These are phyloP conservation scores for Telmatochromis sp. DNA, from an alignment of 2,113 vertebrate genomes.

Conservation along the genomic window DNA sequence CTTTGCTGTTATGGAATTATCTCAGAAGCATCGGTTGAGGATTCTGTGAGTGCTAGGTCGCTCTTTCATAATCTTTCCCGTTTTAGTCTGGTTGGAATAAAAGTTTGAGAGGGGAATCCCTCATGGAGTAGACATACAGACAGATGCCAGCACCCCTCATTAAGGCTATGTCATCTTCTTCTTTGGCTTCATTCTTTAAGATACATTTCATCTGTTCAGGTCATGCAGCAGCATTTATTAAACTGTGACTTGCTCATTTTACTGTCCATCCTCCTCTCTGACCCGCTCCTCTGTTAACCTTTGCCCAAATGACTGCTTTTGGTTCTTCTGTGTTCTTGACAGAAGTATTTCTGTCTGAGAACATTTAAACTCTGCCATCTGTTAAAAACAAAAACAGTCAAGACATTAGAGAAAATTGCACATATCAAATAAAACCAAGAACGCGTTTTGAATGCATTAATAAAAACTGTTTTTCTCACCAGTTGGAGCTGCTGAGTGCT, in stretches of 20 bases:
- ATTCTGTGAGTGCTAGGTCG: not conserved
- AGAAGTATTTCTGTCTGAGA: not conserved
- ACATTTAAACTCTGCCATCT: constrained; percentile 58
- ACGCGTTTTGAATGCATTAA: not conserved
- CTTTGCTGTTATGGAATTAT: not conserved
- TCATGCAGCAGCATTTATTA: not conserved
- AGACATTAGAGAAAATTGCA: not conserved
- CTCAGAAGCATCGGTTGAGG: not conserved
- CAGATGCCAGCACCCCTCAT: not conserved
- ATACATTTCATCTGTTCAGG: not conserved
- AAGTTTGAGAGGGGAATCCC: not conserved
- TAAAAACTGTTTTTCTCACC: constrained; percentile 8
- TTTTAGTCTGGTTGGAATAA: constrained; percentile 12
- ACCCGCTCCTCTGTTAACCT: not conserved
- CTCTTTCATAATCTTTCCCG: not conserved
- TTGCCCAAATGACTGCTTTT: constrained; percentile 1
- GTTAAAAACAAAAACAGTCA: not conserved
- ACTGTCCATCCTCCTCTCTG: constrained; percentile 6
- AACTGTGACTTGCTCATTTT: constrained; percentile 30
- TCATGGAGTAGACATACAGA: not conserved
- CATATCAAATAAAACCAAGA: not conserved
- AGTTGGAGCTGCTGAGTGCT: constrained; percentile 42
- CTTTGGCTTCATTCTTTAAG: not conserved
- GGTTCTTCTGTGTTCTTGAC: not conserved
- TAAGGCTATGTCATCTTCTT: not conserved